Percentiles rank a stretch among this genome's conserved stretches.
Conservation (phyloP, 2,113 vertebrate genomes). For the Cyanoramphus novaezelandiae region DNA sequence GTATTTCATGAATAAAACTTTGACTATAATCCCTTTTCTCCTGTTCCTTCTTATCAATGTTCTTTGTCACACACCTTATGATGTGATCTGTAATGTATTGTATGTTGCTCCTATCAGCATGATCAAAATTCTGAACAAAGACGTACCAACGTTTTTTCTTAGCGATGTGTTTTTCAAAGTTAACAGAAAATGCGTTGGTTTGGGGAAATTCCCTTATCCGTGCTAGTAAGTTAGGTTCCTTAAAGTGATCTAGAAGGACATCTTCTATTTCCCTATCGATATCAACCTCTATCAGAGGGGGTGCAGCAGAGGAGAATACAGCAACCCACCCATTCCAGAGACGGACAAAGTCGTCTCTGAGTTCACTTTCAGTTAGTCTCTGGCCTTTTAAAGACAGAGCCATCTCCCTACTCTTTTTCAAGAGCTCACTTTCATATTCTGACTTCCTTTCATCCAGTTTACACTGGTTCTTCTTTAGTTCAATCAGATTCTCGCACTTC, state of each 20-base stretch:
- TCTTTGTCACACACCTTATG: neutral
- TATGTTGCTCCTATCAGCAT: neutral
- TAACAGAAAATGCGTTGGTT: neutral
- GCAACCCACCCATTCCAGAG: slow-evolving; percentile 39
- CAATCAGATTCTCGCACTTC: slow-evolving; percentile 31
- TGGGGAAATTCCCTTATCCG: neutral
- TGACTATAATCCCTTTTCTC: slow-evolving; percentile 6
- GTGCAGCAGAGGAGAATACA: neutral
- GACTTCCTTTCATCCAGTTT: slow-evolving; percentile 24
- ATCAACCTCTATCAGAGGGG: neutral
- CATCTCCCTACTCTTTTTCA: slow-evolving; percentile 38
- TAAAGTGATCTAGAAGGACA: slow-evolving; percentile 36
- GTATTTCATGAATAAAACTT: slow-evolving; percentile 55
- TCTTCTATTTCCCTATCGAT: slow-evolving; percentile 15
- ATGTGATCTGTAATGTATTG: neutral
- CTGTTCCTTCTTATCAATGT: neutral
- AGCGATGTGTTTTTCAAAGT: neutral
- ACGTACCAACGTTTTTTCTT: rapidly evolving
- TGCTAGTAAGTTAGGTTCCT: neutral
- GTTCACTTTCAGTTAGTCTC: neutral
- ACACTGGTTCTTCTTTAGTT: neutral
- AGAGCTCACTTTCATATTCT: slow-evolving; percentile 11
- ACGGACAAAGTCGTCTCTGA: slow-evolving; percentile 17
- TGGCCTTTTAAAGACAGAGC: slow-evolving; percentile 16
- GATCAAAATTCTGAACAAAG: rapidly evolving